phyloP scores from a whole-genome alignment of 2,113 vertebrate species.

The Fregetta grallaria region DNA sequence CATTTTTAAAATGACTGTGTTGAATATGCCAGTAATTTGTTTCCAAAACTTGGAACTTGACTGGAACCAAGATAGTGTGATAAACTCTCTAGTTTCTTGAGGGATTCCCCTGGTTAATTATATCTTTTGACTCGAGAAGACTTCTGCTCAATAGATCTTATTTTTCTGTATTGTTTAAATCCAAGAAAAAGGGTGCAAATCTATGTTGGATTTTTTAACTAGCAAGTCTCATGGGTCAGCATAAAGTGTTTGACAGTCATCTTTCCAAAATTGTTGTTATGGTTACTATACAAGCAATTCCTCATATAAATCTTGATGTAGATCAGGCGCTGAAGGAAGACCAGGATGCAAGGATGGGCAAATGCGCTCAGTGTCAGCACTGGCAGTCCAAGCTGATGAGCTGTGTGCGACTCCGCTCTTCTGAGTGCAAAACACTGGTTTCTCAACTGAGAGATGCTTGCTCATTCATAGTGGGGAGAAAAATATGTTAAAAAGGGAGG shows the following conservation, averaged over 20 bases:
- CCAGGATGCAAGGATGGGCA: not conserved
- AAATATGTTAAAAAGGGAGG: not conserved
- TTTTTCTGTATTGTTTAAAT: not conserved
- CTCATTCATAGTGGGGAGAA: not conserved
- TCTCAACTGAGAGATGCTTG: not conserved
- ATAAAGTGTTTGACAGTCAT: not conserved
- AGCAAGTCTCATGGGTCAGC: not conserved
- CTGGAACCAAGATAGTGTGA: not conserved
- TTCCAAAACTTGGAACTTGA: not conserved
- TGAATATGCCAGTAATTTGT: not conserved
- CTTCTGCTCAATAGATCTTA: not conserved
- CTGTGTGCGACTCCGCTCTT: not conserved
- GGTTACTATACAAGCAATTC: not conserved
- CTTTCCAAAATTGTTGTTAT: not conserved
- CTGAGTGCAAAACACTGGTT: not conserved
- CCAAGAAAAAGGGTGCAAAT: not conserved
- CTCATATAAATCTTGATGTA: not conserved
- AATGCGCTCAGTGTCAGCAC: accelerated
- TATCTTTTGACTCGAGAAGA: not conserved
- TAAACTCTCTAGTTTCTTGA: not conserved
- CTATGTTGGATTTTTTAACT: not conserved
- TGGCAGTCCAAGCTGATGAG: not conserved
- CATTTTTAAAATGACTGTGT: not conserved
- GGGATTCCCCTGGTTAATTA: not conserved
- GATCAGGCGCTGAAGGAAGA: not conserved